Evolutionary conservation across 2,113 vertebrate species (phyloP), one percentile per base, ranked within the genome.

Genomic region (Sebastes schlegelii): DNA sequence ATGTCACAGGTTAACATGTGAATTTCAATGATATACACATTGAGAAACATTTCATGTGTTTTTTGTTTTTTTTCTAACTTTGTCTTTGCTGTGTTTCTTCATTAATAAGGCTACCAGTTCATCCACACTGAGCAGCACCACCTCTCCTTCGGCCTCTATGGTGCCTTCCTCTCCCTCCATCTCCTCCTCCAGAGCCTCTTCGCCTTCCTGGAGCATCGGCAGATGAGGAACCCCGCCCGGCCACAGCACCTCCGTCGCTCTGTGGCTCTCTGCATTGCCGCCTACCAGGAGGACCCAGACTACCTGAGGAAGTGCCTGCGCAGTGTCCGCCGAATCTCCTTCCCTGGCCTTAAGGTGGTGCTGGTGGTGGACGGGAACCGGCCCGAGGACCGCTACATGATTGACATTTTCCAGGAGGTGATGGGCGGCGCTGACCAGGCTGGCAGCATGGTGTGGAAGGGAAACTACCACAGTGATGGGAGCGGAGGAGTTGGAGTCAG

Each of bases 41-140:
- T 9, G 17, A 58, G 4, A 57, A 66, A 49, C 5, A 52, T 17
- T 2, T 5, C 4, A 42, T 46, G 16, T 34, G 10, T 60, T 13
- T 60, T 26, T 60, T 58, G 4, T 19, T 51, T 12, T 40, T 57
- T 60, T 75, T 46, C 17, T 8, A 11, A 51, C 23, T 52, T 60
- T 14, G 13, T 54, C 63, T 58, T 21, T 5, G 19, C 14, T 48
- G 34, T 69, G 13, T 51, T 23, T 49, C 0, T 68, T 34, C 77
- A 51, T 19, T 34, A 0, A 68, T 17, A 55, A 94, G 98, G 98
- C 26, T 99, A 99, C 94, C 98, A 99, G 95, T 99, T 99, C 93
- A 98, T 99, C 92, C 98, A 97, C 93, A 99, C 98, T 0, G 98
- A 99, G 91, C 97, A 98, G 94, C 98, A 99, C 94, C 97, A 99